These are phyloP conservation scores for Gymnopithys bicolor DNA, from an alignment of 2,797 vertebrate species.

Conservation along the genomic window DNA sequence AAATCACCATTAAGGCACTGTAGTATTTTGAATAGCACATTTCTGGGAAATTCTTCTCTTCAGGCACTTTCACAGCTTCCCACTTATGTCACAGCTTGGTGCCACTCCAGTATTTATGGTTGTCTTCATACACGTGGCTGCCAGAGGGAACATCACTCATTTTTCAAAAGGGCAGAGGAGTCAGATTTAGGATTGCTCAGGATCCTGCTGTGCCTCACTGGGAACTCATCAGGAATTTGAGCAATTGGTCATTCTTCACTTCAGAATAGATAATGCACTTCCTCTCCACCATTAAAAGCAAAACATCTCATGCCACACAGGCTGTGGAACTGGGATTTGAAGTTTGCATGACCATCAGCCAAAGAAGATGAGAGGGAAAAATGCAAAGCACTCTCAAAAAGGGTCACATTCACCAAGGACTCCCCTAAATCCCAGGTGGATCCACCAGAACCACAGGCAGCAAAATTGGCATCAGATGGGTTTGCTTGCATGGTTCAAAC, in stretches of 20 bases:
- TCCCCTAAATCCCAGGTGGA: not conserved
- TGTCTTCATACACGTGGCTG: not conserved
- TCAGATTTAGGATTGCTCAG: not conserved
- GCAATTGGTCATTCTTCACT: not conserved
- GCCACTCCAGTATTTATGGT: not conserved
- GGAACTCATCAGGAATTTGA: not conserved
- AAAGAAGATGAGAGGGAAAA: not conserved
- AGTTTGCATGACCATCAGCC: not conserved
- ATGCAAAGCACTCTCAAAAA: not conserved
- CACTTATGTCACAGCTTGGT: not conserved
- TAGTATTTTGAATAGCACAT: not conserved
- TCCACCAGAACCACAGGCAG: not conserved
- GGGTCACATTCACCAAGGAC: not conserved
- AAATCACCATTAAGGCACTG: not conserved
- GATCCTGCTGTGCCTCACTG: not conserved
- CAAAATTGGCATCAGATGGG: not conserved
- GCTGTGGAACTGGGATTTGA: not conserved
- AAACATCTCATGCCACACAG: not conserved
- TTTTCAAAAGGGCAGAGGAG: not conserved
- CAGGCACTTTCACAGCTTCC: not conserved
- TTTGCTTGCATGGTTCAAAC: not conserved
- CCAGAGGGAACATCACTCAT: not conserved
- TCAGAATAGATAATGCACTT: fast-evolving
- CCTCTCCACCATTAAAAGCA: not conserved
- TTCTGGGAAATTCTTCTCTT: not conserved